These are phyloP conservation scores for Dysmachus trigonus DNA, from an alignment of 2,888 invertebrate genomes.

Conservation along the genomic window DNA sequence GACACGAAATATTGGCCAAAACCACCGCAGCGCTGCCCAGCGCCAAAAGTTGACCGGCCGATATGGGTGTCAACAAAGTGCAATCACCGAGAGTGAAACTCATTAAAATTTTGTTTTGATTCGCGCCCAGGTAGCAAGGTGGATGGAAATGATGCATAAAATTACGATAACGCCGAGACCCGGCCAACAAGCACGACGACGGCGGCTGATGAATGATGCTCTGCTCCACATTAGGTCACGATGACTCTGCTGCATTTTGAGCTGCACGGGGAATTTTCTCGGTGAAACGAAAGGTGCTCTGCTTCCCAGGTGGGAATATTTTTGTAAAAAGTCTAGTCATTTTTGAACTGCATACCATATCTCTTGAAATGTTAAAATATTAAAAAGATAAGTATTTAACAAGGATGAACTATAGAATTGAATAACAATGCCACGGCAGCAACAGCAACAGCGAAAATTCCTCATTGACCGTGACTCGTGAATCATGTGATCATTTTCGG, in stretches of 20 bases:
- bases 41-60: neutral
- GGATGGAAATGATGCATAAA: neutral
- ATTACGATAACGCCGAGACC: neutral
- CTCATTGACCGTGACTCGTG: too few relatives aligned
- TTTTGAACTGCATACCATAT: neutral
- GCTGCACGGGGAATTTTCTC: neutral
- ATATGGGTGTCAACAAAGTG: neutral
- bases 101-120: slow-evolving; percentile 32
- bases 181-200: neutral
- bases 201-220: neutral
- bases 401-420: too few relatives aligned
- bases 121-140: neutral
- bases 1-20: neutral
- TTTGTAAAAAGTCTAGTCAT: neutral
- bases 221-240: neutral
- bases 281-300: neutral
- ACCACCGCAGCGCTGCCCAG: neutral
- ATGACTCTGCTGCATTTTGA: neutral
- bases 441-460: too few relatives aligned
- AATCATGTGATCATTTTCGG: too few relatives aligned
- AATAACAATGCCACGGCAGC: too few relatives aligned
- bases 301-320: neutral
- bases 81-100: slow-evolving; percentile 19
- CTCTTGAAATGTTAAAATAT: too few relatives aligned
- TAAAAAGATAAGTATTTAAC: neutral